A percentile compares a stretch with the other conserved stretches of the same genome.
Evolutionary conservation across 1,140 invertebrate species (phyloP).

Genomic region (Trichonephila clavipes): DNA sequence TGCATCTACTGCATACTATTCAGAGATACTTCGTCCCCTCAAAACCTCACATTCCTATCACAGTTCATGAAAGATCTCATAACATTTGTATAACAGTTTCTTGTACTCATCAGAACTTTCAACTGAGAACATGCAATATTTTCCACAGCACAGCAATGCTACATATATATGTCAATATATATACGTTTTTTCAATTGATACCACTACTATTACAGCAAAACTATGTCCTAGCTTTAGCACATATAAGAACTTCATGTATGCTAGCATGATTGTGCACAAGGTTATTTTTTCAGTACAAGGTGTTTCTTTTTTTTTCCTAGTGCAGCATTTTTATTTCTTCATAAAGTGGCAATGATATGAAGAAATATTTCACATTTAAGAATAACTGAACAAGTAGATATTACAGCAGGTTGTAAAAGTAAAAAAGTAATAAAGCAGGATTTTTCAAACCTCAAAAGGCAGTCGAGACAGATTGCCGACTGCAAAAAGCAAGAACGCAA

Average conservation of each 20-base stretch:
- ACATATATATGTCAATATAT: background rate
- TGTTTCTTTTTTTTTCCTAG: constrained; percentile 18
- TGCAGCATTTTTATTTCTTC: background rate
- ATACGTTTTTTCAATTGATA: constrained; percentile 33
- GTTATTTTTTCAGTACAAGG: constrained; percentile 11
- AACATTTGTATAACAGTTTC: background rate
- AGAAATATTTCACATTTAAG: constrained; percentile 1
- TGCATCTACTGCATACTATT: background rate
- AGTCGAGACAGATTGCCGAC: background rate
- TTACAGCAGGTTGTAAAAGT: constrained; percentile 12
- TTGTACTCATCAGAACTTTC: background rate
- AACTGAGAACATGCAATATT: background rate
- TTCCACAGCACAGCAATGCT: constrained; percentile 40
- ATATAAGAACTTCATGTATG: constrained; percentile 24
- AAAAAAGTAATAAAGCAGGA: constrained; percentile 6
- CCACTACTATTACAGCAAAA: constrained; percentile 57
- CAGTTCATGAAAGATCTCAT: constrained; percentile 67
- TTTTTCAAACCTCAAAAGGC: background rate
- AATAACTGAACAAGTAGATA: background rate
- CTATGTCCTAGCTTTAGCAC: constrained; percentile 69
- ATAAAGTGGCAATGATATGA: background rate
- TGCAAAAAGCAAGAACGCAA: constrained; percentile 14
- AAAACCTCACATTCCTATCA: constrained; percentile 60
- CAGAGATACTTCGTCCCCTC: background rate
- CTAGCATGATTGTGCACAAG: constrained; percentile 31